Percentiles rank a stretch among this genome's conserved stretches.
Evolutionary conservation across 2,113 vertebrate genomes (phyloP).

Genomic region (Nymphicus hollandicus): DNA sequence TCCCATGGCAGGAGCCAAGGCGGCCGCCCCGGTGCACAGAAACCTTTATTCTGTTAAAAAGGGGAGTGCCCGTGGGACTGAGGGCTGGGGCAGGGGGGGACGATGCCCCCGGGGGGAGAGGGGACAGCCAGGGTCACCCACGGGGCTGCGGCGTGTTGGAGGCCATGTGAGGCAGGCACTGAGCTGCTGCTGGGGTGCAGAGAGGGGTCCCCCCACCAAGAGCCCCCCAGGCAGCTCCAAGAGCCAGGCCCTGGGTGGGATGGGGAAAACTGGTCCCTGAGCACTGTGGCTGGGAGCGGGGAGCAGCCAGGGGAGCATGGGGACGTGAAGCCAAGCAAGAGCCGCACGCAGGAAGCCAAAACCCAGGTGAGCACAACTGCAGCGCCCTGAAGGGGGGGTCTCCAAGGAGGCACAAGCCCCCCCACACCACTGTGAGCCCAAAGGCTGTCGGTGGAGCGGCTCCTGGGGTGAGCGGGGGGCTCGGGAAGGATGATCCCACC

Average conservation of each 20-base stretch:
- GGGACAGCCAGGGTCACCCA: rapidly evolving
- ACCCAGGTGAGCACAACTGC: not conserved
- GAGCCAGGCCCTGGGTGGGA: not conserved
- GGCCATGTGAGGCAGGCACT: not conserved
- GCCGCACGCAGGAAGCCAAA: not conserved
- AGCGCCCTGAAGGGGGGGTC: rapidly evolving
- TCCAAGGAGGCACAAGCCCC: not conserved
- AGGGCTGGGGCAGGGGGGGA: not conserved
- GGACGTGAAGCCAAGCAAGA: not conserved
- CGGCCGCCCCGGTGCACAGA: rapidly evolving
- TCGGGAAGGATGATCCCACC: not conserved
- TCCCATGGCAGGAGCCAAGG: not conserved
- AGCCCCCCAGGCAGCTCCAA: not conserved
- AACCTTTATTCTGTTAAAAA: conserved; percentile 13
- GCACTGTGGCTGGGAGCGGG: rapidly evolving
- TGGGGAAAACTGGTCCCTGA: rapidly evolving
- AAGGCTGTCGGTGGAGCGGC: not conserved
- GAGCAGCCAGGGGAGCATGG: rapidly evolving
- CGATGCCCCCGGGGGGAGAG: rapidly evolving
- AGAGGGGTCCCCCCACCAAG: not conserved
- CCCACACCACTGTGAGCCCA: rapidly evolving
- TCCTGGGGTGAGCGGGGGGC: rapidly evolving
- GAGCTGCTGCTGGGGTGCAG: not conserved
- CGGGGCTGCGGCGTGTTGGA: rapidly evolving
- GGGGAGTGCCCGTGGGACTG: not conserved